Conservation (phyloP, 2,113 vertebrate species). For the Nesogale talazaci region DNA sequence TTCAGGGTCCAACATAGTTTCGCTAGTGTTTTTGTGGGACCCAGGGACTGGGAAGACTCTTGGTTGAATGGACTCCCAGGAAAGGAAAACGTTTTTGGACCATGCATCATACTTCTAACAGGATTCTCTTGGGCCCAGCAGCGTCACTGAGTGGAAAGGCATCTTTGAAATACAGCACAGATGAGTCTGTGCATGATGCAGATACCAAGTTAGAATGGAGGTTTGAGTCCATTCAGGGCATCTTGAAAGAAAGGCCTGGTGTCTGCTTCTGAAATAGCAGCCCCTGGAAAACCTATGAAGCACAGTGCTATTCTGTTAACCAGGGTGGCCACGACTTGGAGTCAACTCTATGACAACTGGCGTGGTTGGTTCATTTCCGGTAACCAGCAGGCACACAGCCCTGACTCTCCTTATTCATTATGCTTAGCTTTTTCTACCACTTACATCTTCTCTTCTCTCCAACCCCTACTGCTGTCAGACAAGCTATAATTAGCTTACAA, state of each 20-base stretch:
- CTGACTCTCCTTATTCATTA: no score
- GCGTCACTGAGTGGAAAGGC: no score
- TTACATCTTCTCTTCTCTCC: no score
- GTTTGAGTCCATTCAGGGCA: background rate
- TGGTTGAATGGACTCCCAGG: no score
- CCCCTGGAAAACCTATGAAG: no score
- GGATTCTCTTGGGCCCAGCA: background rate
- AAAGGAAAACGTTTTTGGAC: background rate
- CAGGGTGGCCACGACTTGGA: background rate
- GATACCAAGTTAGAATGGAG: background rate
- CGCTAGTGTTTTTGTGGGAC: no score
- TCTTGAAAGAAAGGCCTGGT: background rate
- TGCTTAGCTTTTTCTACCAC: no score
- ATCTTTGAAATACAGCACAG: background rate
- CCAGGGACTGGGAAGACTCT: no score
- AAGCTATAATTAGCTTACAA: no score
- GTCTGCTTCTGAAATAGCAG: background rate
- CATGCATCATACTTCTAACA: accelerated
- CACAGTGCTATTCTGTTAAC: background rate
- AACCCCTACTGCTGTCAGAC: no score
- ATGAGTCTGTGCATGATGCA: background rate
- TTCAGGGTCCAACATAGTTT: background rate
- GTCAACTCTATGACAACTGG: background rate
- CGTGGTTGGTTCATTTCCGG: no score
- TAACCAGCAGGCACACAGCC: no score